Evolutionary conservation across 92 coral and sea anemone genomes (phyloP).

Genomic region (Actinernus sp.): DNA sequence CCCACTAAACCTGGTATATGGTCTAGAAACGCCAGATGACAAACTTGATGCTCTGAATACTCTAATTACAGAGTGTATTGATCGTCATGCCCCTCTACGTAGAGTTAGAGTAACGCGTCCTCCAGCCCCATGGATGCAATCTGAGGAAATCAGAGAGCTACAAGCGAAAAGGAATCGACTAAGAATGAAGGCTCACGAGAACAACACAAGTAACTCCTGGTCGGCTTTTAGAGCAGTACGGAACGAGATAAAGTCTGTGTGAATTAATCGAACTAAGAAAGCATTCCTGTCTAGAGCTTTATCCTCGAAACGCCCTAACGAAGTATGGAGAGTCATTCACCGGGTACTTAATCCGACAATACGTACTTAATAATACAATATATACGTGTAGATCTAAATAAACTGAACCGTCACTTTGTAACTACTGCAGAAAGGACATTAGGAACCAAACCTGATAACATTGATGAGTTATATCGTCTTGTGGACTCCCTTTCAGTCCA

Average conservation of each 20-base stretch:
- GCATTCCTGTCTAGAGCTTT: slow-evolving; percentile 40
- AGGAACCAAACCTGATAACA: slow-evolving; percentile 9
- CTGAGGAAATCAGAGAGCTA: too few species aligned
- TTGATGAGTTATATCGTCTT: slow-evolving; percentile 10
- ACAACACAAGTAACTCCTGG: slow-evolving; percentile 41
- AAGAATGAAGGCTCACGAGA: slow-evolving; percentile 31
- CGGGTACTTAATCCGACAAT: slow-evolving; percentile 71
- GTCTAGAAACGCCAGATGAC: slow-evolving; percentile 37
- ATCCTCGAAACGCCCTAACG: slow-evolving; percentile 61
- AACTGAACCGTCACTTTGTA: slow-evolving; percentile 29
- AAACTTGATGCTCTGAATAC: too few species aligned
- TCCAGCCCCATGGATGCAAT: too few species aligned
- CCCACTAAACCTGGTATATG: slow-evolving; percentile 29
- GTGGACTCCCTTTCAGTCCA: slow-evolving; percentile 3
- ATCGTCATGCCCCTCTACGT: slow-evolving; percentile 55
- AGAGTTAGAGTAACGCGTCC: slow-evolving; percentile 67
- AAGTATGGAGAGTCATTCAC: slow-evolving; percentile 68
- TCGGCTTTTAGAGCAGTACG: slow-evolving; percentile 56
- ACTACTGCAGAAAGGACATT: slow-evolving; percentile 42
- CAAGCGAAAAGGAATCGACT: too few species aligned
- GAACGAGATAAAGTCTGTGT: slow-evolving; percentile 64
- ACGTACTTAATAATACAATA: too few species aligned
- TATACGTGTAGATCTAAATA: slow-evolving; percentile 45
- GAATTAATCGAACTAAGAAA: too few species aligned
- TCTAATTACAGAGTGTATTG: slow-evolving; percentile 53